These are phyloP conservation scores for Melanotaenia nigrans DNA, from an alignment of 2,797 vertebrate species.

Conservation along the genomic window DNA sequence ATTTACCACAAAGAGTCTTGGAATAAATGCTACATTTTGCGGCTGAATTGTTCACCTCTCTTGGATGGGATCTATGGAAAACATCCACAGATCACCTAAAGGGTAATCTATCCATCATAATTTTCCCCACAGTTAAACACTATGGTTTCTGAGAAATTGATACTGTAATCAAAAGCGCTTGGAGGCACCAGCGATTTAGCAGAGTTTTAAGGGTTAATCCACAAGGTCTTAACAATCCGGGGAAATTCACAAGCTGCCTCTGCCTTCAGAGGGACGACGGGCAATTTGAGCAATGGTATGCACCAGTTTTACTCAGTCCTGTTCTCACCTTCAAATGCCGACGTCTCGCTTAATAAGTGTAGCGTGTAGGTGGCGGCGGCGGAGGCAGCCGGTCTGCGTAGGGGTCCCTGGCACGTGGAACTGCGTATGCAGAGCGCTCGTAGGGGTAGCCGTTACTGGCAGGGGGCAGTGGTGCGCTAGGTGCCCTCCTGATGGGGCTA, in stretches of 20 bases:
- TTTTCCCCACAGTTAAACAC: too few species aligned
- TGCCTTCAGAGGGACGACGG: conserved; percentile 34
- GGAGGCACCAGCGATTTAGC: too few species aligned
- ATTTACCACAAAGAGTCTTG: too few species aligned
- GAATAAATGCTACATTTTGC: too few species aligned
- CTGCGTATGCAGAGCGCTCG: conserved; percentile 91
- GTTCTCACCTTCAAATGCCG: conserved; percentile 83
- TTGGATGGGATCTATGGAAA: too few species aligned
- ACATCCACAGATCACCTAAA: too few species aligned
- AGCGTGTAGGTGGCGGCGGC: conserved; percentile 83
- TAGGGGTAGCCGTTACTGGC: conserved; percentile 91
- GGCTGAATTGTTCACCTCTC: too few species aligned
- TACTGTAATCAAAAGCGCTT: too few species aligned
- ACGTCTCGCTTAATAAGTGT: conserved; percentile 81
- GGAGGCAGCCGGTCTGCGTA: conserved; percentile 87
- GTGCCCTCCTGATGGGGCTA: conserved; percentile 89
- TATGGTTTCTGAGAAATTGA: too few species aligned
- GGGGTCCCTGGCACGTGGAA: conserved; percentile 90
- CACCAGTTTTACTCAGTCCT: conserved; percentile 54
- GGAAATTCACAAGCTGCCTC: conserved; percentile 41
- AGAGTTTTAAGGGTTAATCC: neutral
- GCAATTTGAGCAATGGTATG: conserved; percentile 21
- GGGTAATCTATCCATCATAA: too few species aligned
- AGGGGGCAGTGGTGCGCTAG: conserved; percentile 73
- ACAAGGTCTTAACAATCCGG: conserved; percentile 13